These are phyloP conservation scores for Helicoverpa assulta DNA, from an alignment of 2,888 invertebrate species.

Conservation along the genomic window DNA sequence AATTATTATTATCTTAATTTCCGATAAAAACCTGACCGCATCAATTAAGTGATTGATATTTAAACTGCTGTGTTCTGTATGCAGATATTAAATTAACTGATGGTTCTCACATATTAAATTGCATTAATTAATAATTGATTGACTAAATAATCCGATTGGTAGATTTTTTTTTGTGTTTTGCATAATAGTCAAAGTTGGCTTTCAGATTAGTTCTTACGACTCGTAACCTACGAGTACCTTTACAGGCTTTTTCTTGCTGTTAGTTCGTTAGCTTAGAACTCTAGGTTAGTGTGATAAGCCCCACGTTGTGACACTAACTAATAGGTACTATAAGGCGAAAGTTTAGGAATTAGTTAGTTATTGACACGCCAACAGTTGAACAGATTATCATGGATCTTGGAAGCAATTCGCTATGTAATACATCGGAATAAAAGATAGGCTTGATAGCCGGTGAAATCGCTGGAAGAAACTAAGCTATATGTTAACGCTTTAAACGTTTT, in stretches of 20 bases:
- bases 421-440: too few species aligned
- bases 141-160: background rate
- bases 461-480: background rate
- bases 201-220: too few species aligned
- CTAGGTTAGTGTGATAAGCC: too few species aligned
- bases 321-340: background rate
- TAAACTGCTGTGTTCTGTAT: background rate
- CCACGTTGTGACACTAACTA: background rate
- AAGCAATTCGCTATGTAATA: too few species aligned
- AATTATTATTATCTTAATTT: background rate
- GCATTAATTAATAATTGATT: background rate
- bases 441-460: too few species aligned
- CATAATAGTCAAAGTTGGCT: too few species aligned
- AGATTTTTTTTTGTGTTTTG: background rate
- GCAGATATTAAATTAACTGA: background rate
- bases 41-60: background rate
- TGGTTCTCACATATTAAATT: background rate
- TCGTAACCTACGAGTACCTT: background rate
- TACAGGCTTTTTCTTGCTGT: background rate
- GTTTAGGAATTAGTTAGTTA: background rate
- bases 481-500: too few species aligned
- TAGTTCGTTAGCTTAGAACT: too few species aligned
- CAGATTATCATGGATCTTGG: background rate
- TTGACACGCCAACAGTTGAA: background rate
- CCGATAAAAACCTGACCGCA: background rate